These are phyloP conservation scores for Horisme vitalbata DNA, from an alignment of 2,888 invertebrate species.

Conservation along the genomic window DNA sequence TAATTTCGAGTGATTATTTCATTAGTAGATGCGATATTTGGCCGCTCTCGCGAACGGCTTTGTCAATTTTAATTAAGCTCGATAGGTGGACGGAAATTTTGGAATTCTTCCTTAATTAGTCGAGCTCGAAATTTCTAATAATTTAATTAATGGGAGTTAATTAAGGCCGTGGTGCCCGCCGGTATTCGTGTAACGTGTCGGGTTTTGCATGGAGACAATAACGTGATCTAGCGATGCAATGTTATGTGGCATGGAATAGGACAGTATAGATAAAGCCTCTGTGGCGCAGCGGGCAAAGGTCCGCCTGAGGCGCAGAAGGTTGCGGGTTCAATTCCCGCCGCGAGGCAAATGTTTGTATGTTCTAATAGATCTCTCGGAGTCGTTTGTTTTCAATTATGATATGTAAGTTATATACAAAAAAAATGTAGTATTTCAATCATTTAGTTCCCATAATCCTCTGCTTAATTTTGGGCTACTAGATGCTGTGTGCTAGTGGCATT, in stretches of 20 bases:
- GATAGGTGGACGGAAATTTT: constrained; percentile 81
- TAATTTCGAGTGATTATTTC: constrained; percentile 82
- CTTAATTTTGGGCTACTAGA: too few relatives aligned
- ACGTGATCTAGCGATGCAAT: constrained; percentile 18
- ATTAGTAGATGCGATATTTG: constrained; percentile 81
- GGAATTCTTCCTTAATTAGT: constrained; percentile 82
- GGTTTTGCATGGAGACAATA: constrained; percentile 51
- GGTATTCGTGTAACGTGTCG: constrained; percentile 70
- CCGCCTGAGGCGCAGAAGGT: too few relatives aligned
- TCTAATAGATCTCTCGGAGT: too few relatives aligned
- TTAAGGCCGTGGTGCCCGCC: constrained; percentile 60
- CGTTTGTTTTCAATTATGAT: too few relatives aligned
- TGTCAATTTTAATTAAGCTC: constrained; percentile 81
- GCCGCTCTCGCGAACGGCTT: constrained; percentile 71
- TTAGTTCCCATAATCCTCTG: too few relatives aligned
- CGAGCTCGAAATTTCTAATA: constrained; percentile 80
- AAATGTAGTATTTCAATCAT: too few relatives aligned
- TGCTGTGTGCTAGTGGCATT: too few relatives aligned
- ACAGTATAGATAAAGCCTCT: too few relatives aligned
- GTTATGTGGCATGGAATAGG: neutral
- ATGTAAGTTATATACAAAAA: too few relatives aligned
- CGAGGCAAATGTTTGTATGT: too few relatives aligned
- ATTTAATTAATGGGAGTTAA: constrained; percentile 81
- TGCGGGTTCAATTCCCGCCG: too few relatives aligned
- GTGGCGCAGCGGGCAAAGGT: too few relatives aligned